Percentiles rank a stretch among this genome's conserved stretches.
phyloP scores from a whole-genome alignment of 2,797 vertebrate genomes.

The Clarias laeviceps region DNA sequence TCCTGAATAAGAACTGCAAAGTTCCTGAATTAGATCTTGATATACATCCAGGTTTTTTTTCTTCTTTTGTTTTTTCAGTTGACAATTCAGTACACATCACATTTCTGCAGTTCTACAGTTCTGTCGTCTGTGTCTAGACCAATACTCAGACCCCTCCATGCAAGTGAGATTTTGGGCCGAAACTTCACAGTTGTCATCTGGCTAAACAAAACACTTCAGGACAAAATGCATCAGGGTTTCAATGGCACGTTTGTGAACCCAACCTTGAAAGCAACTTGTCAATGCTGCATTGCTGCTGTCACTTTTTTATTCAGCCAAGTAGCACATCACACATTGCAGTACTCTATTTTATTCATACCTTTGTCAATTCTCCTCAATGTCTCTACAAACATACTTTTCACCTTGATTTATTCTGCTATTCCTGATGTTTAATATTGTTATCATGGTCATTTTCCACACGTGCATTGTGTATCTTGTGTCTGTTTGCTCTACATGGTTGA shows the following conservation, averaged over 20 bases:
- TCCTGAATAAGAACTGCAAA: neutral
- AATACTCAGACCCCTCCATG: neutral
- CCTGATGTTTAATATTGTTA: too few species aligned
- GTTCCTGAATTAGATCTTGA: neutral
- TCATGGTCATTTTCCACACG: too few species aligned
- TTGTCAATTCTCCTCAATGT: too few species aligned
- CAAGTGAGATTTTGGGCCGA: neutral
- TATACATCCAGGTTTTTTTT: neutral
- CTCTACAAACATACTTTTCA: too few species aligned
- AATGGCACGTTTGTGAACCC: neutral
- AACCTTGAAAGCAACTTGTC: neutral
- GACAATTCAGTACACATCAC: neutral
- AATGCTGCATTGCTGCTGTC: neutral
- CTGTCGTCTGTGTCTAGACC: neutral
- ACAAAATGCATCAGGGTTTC: neutral
- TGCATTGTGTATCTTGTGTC: too few species aligned
- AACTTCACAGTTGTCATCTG: neutral
- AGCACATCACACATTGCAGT: too few species aligned
- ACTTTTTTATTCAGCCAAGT: too few species aligned
- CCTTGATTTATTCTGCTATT: too few species aligned
- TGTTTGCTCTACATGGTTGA: too few species aligned
- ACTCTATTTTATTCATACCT: too few species aligned
- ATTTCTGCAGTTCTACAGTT: neutral
- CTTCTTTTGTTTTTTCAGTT: neutral
- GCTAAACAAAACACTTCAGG: neutral